Percentiles rank a stretch among this genome's conserved stretches.
These are phyloP conservation scores for Chrysolina oricalcia DNA, from an alignment of 2,888 invertebrate genomes.

Conservation along the genomic window DNA sequence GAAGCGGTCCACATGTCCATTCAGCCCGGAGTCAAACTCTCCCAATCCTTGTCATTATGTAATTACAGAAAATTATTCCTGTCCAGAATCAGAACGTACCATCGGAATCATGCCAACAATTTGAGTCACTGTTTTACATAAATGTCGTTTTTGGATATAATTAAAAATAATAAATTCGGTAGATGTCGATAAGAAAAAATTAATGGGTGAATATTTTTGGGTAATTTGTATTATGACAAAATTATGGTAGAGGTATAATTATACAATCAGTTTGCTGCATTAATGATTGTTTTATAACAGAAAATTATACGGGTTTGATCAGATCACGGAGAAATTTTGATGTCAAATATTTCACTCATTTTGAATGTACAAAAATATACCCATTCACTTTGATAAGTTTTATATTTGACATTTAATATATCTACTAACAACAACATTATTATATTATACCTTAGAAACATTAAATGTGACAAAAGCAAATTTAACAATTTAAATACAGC, in stretches of 20 bases:
- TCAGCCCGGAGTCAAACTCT: conserved; percentile 55
- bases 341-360: neutral
- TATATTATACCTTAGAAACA: no score
- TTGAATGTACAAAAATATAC: no score
- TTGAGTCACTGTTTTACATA: conserved; percentile 64
- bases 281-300: conserved; percentile 24
- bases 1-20: conserved; percentile 41
- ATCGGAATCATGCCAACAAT: conserved; percentile 63
- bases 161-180: conserved; percentile 46
- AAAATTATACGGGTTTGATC: conserved; percentile 12
- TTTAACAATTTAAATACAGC: no score
- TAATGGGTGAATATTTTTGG: conserved; percentile 41
- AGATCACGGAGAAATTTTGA: neutral
- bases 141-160: conserved; percentile 43
- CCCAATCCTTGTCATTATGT: conserved; percentile 66
- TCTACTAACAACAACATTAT: no score
- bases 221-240: conserved; percentile 28
- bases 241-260: conserved; percentile 26
- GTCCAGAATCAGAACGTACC: conserved; percentile 61
- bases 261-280: conserved; percentile 21
- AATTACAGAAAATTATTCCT: conserved; percentile 66
- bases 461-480: no score
- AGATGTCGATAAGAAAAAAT: conserved; percentile 41
- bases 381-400: no score
- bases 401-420: no score